Base-by-base conservation (phyloP, 2,888 invertebrate genomes). In the Cinara cedri region DNA sequence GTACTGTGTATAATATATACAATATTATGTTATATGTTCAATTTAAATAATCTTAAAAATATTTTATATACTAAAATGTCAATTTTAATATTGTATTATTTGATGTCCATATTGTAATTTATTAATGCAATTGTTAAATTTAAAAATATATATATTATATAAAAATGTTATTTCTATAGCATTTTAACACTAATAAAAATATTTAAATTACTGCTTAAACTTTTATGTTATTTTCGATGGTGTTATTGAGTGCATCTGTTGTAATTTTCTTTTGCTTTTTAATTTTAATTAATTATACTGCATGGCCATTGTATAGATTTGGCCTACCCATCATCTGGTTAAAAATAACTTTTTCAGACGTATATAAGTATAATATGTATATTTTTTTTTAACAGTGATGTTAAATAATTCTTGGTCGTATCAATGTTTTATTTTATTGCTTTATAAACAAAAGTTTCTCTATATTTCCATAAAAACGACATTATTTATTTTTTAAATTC, bases 241-340 rank as follows among this genome's bases (percentile, higher is more conserved):
- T 14, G 9, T 0, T 65, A 44, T 21, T 21, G 21, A 46, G 21
- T 46, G 21, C 14, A 65, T 65, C 21, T 65, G 21, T 49, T 49
- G 16, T 66, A 2, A 24, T 66, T 46, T 65, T 65, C 1, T 65
- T 46, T 46, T 63, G 44, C 19, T 65, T 65, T 65, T 65, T 65
- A 21, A 65, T 24, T 66, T 49, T 44, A 21, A 46, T 65, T 44
- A 6, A 21, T 44, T 65, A 21, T 21, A 4, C 0, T 49, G 46
- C 46, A 21, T 46, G 16, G 16, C 46, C 46, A 49, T 19, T 16
- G 0, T 66, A 24, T 66, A 24, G 21, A 24, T 10, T 1, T 24
- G n/a, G 11, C 16, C 13, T 66, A 66, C 8, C n/a, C 62, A 42
- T 19, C n/a, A 34, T 60, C 24, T 26, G 26, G 24, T 26, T 60